Base-by-base conservation (phyloP, 1,140 invertebrate species). In the Halesus radiatus region DNA sequence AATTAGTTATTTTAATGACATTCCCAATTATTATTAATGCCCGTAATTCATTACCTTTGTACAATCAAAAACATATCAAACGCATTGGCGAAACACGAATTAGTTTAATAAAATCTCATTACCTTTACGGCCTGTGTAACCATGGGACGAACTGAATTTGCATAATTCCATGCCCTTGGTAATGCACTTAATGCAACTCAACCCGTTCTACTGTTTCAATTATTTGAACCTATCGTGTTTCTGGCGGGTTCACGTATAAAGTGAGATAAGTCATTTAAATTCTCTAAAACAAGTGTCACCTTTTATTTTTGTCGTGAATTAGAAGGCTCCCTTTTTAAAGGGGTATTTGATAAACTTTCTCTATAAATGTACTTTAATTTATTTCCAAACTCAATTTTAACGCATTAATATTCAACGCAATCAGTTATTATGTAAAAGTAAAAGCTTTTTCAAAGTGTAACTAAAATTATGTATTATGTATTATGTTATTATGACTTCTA, bases 101-200 rank as follows among this genome's bases (percentile, higher is more conserved):
- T 70, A 45, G n/a, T 70, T 74, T 23, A 74, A 56, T 74, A 74
- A 54, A 74, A 54, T 54, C 70, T 56, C 52, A 74, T 74, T 74
- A 29, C 53, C 70, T 74, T 29, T 54, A 13, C 8, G 3, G 70
- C 50, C 53, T n/a, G 20, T 53, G 77, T 77, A 72, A 72, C 79
- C 18, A 52, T 53, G 75, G 75, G 79, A 68, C n/a, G 50, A 16
- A 66, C 18, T 58, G 52, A 82, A 82, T 82, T 82, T 82, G 78
- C 81, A 82, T 82, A 82, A 56, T 78, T 82, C 56, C 80, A 68
- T 66, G 66, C 22, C 32, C 80, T 78, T 58, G 62, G 15, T 22
- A 56, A 50, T 81, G 73, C 78, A 76, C 68, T 62, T 70, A 53
- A 68, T 79, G 72, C 60, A 56, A 52, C 26, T 32, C 76, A 52